A percentile compares a stretch with the other conserved stretches of the same genome.
Evolutionary conservation across 2,113 vertebrate species (phyloP).

Genomic region (Apistogramma diplotaenia): DNA sequence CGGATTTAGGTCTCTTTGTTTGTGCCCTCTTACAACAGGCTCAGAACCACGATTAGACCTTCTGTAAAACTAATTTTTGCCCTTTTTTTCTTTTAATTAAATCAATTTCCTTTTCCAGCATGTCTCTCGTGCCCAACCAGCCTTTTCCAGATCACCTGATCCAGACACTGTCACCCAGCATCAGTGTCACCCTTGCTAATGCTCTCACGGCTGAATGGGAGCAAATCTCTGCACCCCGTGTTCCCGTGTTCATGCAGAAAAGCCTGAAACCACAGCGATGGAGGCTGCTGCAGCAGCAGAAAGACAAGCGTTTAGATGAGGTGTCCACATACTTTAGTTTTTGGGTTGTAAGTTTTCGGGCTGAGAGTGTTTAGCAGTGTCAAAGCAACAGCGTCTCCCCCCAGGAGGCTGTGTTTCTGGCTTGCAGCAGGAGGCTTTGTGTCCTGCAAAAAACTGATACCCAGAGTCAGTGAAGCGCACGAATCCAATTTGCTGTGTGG

Average conservation of each 20-base stretch:
- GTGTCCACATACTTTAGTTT: neutral
- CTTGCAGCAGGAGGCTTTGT: conserved; percentile 44
- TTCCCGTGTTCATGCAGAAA: neutral
- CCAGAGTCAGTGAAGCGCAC: conserved; percentile 51
- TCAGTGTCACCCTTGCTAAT: neutral
- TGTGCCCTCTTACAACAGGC: neutral
- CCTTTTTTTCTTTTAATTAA: neutral
- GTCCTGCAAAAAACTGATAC: conserved; percentile 57
- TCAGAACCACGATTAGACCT: neutral
- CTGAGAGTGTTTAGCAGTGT: neutral
- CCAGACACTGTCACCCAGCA: neutral
- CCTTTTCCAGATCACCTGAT: neutral
- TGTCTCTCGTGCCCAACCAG: neutral
- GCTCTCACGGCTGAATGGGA: neutral
- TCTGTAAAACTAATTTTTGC: too few species aligned
- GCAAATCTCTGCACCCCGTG: neutral
- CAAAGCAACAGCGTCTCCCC: neutral
- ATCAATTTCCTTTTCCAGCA: neutral
- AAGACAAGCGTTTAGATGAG: neutral
- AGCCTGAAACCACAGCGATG: neutral
- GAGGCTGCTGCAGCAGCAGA: neutral
- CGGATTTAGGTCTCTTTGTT: too few species aligned
- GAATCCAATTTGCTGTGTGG: conserved; percentile 67
- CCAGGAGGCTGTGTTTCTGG: conserved; percentile 10
- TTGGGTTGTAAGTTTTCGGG: neutral